phyloP scores from a whole-genome alignment of 2,113 vertebrate genomes.

The Callospermophilus lateralis region DNA sequence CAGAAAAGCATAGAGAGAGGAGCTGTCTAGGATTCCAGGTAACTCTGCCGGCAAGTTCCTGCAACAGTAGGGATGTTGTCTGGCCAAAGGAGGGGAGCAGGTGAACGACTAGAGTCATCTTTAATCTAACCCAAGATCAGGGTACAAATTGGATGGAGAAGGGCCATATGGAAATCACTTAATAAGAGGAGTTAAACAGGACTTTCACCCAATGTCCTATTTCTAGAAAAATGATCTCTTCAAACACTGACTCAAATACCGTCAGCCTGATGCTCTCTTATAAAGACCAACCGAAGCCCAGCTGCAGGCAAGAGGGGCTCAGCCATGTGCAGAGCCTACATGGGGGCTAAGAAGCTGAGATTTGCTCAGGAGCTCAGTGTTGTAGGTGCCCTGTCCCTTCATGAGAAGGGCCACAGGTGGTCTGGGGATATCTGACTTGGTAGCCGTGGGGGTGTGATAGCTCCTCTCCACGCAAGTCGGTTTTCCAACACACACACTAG shows the following conservation, averaged over 20 bases:
- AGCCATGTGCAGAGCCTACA: accelerated
- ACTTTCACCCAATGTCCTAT: background rate
- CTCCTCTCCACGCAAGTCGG: background rate
- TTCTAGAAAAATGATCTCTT: background rate
- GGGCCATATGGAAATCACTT: background rate
- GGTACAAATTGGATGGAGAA: background rate
- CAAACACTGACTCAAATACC: too few species aligned
- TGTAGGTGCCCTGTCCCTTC: background rate
- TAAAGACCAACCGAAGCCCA: background rate
- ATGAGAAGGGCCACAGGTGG: background rate
- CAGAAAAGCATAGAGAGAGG: background rate
- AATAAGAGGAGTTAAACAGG: background rate
- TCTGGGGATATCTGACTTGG: background rate
- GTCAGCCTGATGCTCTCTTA: background rate
- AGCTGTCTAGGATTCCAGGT: background rate
- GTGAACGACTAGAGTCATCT: accelerated
- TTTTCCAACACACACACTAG: accelerated
- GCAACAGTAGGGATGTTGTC: background rate
- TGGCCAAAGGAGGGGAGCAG: background rate
- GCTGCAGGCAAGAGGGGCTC: background rate
- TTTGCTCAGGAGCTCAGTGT: accelerated
- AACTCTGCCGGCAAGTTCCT: background rate
- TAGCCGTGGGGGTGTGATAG: background rate
- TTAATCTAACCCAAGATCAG: background rate
- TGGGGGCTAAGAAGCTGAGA: accelerated